Conservation (phyloP, 2,797 vertebrate species). For the Epinephelus awoara region DNA sequence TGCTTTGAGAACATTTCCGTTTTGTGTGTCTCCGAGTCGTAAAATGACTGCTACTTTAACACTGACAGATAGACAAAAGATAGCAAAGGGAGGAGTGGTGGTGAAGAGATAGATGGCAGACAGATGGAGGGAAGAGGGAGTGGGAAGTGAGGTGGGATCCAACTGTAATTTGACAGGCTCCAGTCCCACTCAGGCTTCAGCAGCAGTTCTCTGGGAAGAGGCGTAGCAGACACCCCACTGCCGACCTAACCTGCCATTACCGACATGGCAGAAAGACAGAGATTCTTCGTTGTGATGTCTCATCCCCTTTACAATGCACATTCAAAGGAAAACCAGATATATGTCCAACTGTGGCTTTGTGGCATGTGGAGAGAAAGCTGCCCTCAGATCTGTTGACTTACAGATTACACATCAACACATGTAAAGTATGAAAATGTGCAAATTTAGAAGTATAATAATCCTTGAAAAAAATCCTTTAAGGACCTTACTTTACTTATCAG, state of each 20-base stretch:
- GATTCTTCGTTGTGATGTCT: constrained; percentile 15
- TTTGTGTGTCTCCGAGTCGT: neutral
- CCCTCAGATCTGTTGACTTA: constrained; percentile 4
- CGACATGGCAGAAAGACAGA: constrained; percentile 37
- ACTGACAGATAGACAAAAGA: constrained; percentile 37
- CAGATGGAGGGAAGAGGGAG: constrained; percentile 56
- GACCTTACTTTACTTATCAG: no score
- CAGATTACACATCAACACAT: neutral
- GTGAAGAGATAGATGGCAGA: constrained; percentile 33
- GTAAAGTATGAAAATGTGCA: constrained; percentile 3
- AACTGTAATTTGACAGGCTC: constrained; percentile 78
- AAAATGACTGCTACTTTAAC: constrained; percentile 15
- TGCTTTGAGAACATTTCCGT: neutral
- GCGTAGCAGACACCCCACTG: constrained; percentile 65
- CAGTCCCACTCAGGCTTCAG: constrained; percentile 57
- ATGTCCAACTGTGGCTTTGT: neutral
- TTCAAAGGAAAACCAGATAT: neutral
- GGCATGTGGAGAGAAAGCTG: neutral
- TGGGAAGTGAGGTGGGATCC: constrained; percentile 63
- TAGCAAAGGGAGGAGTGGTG: constrained; percentile 31
- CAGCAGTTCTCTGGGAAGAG: constrained; percentile 58
- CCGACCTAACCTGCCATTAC: constrained; percentile 76
- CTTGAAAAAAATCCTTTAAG: neutral
- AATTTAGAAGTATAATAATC: neutral
- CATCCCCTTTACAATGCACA: neutral